Base-by-base conservation (phyloP, 2,888 invertebrate genomes). In the Troides aeacus region DNA sequence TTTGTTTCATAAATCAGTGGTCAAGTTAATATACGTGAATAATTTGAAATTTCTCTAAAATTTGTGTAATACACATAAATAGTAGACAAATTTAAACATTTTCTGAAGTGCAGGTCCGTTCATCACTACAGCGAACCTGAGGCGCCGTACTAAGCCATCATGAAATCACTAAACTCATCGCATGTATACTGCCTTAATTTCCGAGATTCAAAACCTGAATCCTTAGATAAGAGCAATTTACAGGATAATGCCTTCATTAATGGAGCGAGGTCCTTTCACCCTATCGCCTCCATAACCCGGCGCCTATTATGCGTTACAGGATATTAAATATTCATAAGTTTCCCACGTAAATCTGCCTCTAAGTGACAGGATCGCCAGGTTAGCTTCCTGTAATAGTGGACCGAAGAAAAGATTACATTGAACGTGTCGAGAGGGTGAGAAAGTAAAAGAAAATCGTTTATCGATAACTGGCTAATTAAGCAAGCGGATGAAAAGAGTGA, bases 261-360 rank as follows among this genome's bases (percentile, higher is more conserved):
- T 65, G 65, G 65, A 50, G 30, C 66, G 61, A 53, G 60, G 39
- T 61, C 62, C 39, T 62, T 53, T 18, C 42, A 56, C 57, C 56
- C 64, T 58, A 50, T 50, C 63, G 21, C 69, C 23, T 56, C 56
- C 64, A 56, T 57, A 56, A 61, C 61, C 53, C 39, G 42, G 42
- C 42, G 39, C 24, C 66, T 63, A 56, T 66, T 66, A 66, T 18
- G 46, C 58, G 66, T 63, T 60, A 66, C 66, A 50, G 21, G 64
- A 62, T 70, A 71, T 73, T 73, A 73, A 73, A 73, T 72, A 73
- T 73, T 73, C 72, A 73, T 72, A 68, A 66, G 66, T 58, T 66
- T 72, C 71, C 50, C 73, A 71, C 72, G 68, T 73, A 73, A 67
- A 71, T 72, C 73, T 68, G 59, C 63, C 70, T 24, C 15, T 64